phyloP scores from a whole-genome alignment of 2,888 invertebrate species.

The Diplazon laetatorius region DNA sequence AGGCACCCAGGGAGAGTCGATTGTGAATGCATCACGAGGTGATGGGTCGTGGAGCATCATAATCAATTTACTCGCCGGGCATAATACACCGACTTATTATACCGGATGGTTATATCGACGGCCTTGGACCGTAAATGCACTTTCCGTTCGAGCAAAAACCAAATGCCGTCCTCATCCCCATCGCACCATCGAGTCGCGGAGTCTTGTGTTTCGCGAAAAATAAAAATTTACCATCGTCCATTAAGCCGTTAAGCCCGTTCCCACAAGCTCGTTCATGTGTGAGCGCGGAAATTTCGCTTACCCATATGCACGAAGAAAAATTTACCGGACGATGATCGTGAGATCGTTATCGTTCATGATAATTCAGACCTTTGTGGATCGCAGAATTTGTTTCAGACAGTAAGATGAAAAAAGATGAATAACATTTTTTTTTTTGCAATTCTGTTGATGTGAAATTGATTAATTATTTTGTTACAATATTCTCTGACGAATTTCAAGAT shows the following conservation, averaged over 20 bases:
- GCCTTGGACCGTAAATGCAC: slow-evolving; percentile 24
- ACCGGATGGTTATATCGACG: slow-evolving; percentile 18
- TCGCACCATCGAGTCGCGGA: background rate
- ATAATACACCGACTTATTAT: slow-evolving; percentile 23
- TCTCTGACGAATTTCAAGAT: no score
- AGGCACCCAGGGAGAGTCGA: background rate
- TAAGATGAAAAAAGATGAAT: no score
- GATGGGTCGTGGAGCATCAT: slow-evolving; percentile 26
- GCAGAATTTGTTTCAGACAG: no score
- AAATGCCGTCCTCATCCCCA: background rate
- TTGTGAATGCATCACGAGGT: slow-evolving; percentile 23
- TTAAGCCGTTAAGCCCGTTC: slow-evolving; percentile 11
- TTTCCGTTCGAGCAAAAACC: slow-evolving; percentile 19
- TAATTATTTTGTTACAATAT: no score
- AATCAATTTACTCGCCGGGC: slow-evolving; percentile 18
- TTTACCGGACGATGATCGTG: background rate
- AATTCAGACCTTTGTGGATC: background rate
- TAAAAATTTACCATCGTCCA: background rate
- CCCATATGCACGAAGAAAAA: background rate
- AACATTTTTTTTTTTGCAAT: no score
- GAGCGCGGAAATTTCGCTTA: background rate
- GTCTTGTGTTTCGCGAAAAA: background rate
- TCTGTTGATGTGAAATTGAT: no score
- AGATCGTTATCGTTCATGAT: background rate
- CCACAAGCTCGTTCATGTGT: background rate